Conservation (phyloP, 2,888 invertebrate species). For the Troides oblongomaculatus region DNA sequence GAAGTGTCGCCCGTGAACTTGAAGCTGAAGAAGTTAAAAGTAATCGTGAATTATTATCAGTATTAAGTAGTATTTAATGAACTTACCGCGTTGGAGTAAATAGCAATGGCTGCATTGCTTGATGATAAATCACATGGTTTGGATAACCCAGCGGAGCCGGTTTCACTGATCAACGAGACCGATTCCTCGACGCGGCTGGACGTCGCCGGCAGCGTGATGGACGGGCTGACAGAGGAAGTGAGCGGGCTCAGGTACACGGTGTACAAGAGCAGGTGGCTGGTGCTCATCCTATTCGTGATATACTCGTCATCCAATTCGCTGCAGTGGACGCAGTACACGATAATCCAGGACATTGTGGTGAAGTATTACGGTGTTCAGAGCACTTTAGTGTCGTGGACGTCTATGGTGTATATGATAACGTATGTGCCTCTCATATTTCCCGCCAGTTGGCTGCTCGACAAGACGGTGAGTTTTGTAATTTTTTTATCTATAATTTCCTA, state of each 20-base stretch:
- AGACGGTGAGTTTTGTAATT: slow-evolving; percentile 84
- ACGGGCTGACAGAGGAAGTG: slow-evolving; percentile 41
- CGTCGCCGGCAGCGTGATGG: slow-evolving; percentile 56
- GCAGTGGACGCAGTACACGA: slow-evolving; percentile 98
- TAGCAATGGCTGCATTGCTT: slow-evolving; percentile 12
- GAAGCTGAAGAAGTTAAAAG: neutral
- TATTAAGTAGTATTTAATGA: slow-evolving; percentile 1
- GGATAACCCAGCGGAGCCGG: slow-evolving; percentile 33
- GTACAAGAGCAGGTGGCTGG: slow-evolving; percentile 87
- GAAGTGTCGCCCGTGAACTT: slow-evolving; percentile 17
- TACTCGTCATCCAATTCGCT: slow-evolving; percentile 95
- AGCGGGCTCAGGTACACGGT: slow-evolving; percentile 71
- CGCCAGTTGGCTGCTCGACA: slow-evolving; percentile 96
- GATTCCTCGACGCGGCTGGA: slow-evolving; percentile 40
- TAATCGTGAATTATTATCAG: neutral
- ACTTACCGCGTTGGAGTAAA: slow-evolving; percentile 4
- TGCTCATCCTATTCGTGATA: slow-evolving; percentile 89
- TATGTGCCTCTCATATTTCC: slow-evolving; percentile 99
- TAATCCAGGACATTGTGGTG: slow-evolving; percentile 90
- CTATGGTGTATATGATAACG: slow-evolving; percentile 97
- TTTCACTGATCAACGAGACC: slow-evolving; percentile 38
- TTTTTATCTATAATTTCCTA: neutral
- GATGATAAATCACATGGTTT: slow-evolving; percentile 7
- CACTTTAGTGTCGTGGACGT: slow-evolving; percentile 94
- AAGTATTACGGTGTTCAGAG: slow-evolving; percentile 86